These are phyloP conservation scores for Pristis pectinata DNA, from an alignment of 2,797 vertebrate species.

Conservation along the genomic window DNA sequence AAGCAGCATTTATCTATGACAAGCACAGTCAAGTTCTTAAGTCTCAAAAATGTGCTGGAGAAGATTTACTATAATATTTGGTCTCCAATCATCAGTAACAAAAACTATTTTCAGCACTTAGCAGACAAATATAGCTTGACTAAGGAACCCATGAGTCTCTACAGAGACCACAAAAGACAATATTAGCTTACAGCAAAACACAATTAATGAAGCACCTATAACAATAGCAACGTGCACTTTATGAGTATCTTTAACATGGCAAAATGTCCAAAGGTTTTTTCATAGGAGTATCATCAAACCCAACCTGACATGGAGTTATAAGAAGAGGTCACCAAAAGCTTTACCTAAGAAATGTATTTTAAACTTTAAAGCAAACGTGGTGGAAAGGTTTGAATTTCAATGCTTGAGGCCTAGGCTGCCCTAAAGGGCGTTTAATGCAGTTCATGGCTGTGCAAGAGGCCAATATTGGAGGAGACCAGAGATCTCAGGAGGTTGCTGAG, in stretches of 20 bases:
- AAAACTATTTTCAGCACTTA: background rate
- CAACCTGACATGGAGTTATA: too few relatives aligned
- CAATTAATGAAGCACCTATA: background rate
- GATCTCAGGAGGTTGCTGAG: background rate
- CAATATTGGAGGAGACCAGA: background rate
- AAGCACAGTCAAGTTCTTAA: background rate
- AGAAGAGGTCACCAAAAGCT: background rate
- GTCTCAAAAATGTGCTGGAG: background rate
- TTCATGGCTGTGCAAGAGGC: background rate
- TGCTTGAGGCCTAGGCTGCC: background rate
- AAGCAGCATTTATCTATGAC: background rate
- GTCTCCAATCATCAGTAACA: background rate
- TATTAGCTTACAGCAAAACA: background rate
- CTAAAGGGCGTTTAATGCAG: background rate
- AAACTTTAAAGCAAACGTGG: too few relatives aligned
- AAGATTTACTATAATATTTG: background rate
- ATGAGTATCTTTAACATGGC: background rate
- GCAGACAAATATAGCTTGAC: background rate
- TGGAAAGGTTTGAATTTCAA: background rate
- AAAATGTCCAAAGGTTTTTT: background rate
- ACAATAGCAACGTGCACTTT: background rate
- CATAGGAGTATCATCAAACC: background rate
- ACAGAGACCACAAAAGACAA: background rate
- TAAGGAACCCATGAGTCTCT: background rate
- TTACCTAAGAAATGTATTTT: too few relatives aligned